Conservation (phyloP, 2,797 vertebrate genomes). For the Gorsachius magnificus region DNA sequence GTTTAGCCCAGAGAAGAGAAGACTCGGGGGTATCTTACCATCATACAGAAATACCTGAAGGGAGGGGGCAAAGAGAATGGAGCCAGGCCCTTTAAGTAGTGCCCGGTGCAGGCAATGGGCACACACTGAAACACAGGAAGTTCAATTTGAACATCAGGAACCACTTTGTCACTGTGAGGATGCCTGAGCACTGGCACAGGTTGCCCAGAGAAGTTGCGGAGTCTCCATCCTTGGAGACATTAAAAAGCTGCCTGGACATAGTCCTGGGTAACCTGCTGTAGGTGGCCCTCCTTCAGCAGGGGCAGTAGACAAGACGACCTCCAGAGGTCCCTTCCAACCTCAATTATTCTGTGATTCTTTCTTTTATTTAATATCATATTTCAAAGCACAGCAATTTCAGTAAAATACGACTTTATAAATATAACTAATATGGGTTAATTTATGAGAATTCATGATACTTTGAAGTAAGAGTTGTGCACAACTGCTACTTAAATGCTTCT, state of each 20-base stretch:
- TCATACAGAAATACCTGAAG: neutral
- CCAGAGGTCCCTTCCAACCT: neutral
- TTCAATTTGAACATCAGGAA: neutral
- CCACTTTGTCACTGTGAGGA: neutral
- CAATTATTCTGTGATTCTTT: neutral
- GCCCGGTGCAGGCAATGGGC: fast-evolving
- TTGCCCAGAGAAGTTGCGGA: neutral
- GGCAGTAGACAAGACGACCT: neutral
- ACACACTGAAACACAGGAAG: neutral
- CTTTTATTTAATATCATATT: neutral
- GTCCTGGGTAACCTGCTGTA: neutral
- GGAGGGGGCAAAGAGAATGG: neutral
- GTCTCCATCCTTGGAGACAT: neutral
- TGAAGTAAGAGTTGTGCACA: neutral
- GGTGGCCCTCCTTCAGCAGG: neutral
- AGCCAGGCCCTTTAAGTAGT: neutral
- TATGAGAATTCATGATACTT: neutral
- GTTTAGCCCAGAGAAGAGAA: neutral
- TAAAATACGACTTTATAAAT: neutral
- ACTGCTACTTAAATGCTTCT: slow-evolving; percentile 4
- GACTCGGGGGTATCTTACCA: fast-evolving
- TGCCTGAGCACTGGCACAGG: neutral
- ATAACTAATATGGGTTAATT: neutral
- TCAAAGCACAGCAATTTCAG: neutral
- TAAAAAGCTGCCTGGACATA: neutral